Evolutionary conservation across 2,797 vertebrate species (phyloP).

Genomic region (Hylomyscus alleni): DNA sequence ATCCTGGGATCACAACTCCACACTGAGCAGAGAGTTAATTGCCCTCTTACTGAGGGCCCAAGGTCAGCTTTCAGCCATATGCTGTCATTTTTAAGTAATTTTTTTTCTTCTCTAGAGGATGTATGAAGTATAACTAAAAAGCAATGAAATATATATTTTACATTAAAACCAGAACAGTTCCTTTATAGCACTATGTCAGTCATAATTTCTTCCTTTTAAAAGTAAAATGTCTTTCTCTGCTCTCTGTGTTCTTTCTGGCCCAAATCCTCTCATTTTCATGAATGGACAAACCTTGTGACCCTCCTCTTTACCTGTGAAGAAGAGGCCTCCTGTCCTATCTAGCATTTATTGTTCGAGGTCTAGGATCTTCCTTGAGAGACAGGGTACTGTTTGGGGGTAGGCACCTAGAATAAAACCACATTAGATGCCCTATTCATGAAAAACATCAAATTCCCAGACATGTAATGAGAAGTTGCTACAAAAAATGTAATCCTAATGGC

Average conservation of each 20-base stretch:
- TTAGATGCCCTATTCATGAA: slow-evolving; percentile 73
- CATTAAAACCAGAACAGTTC: slow-evolving; percentile 55
- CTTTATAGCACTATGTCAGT: neutral
- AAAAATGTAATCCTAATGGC: slow-evolving; percentile 67
- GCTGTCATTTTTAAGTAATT: slow-evolving; percentile 27
- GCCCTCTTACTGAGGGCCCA: neutral
- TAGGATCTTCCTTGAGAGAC: slow-evolving; percentile 46
- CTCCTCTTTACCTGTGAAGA: slow-evolving; percentile 47
- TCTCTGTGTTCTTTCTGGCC: slow-evolving; percentile 34
- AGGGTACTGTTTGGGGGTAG: slow-evolving; percentile 26
- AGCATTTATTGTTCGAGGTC: slow-evolving; percentile 15
- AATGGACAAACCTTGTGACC: slow-evolving; percentile 6
- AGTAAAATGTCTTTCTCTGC: neutral
- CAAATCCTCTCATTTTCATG: neutral
- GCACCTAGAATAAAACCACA: slow-evolving; percentile 25
- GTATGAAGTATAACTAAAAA: slow-evolving; percentile 64
- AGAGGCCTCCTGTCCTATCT: slow-evolving; percentile 64
- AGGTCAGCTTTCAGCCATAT: slow-evolving; percentile 58
- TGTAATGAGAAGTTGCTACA: slow-evolving; percentile 55
- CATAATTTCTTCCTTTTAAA: slow-evolving; percentile 55
- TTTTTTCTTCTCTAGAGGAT: slow-evolving; percentile 51
- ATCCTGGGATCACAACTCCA: neutral
- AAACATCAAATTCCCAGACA: slow-evolving; percentile 73
- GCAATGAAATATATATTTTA: slow-evolving; percentile 69
- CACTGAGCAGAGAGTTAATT: slow-evolving; percentile 49